Conservation (phyloP, 2,888 invertebrate genomes). For the Furcula furcula region DNA sequence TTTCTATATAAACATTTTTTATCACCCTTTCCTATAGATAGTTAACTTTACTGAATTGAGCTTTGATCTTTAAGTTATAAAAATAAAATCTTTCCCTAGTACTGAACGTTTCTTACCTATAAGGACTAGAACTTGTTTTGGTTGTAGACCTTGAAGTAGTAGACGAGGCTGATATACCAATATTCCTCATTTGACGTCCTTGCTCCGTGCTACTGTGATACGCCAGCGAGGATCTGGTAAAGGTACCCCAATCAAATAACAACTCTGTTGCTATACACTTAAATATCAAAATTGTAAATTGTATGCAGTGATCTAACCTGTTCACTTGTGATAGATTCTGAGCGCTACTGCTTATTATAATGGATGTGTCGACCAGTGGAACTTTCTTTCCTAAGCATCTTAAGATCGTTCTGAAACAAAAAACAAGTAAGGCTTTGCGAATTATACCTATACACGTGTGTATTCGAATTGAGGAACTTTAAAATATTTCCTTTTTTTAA, state of each 20-base stretch:
- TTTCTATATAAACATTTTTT: no score
- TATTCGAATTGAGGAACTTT: no score
- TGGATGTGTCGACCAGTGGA: slow-evolving; percentile 88
- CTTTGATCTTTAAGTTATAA: no score
- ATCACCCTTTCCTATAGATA: no score
- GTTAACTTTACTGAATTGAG: no score
- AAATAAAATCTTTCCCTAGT: no score
- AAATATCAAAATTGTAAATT: not conserved
- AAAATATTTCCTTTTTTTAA: no score
- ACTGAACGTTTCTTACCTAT: slow-evolving; percentile 85
- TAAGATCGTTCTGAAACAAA: slow-evolving; percentile 83
- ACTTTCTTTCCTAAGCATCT: slow-evolving; percentile 91
- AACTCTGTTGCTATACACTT: not conserved
- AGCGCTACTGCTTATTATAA: slow-evolving; percentile 88
- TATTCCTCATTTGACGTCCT: slow-evolving; percentile 82
- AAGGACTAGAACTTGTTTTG: slow-evolving; percentile 96
- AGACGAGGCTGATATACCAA: slow-evolving; percentile 96
- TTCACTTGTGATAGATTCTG: slow-evolving; percentile 86
- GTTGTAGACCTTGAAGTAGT: slow-evolving; percentile 97
- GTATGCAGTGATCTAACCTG: slow-evolving; percentile 46
- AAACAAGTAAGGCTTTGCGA: no score
- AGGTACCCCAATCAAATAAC: slow-evolving; percentile 7
- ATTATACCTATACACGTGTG: no score
- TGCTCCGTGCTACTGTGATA: slow-evolving; percentile 85
- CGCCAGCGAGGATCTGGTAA: slow-evolving; percentile 87